Base-by-base conservation (phyloP, 2,113 vertebrate genomes). In the Saccopteryx leptura region DNA sequence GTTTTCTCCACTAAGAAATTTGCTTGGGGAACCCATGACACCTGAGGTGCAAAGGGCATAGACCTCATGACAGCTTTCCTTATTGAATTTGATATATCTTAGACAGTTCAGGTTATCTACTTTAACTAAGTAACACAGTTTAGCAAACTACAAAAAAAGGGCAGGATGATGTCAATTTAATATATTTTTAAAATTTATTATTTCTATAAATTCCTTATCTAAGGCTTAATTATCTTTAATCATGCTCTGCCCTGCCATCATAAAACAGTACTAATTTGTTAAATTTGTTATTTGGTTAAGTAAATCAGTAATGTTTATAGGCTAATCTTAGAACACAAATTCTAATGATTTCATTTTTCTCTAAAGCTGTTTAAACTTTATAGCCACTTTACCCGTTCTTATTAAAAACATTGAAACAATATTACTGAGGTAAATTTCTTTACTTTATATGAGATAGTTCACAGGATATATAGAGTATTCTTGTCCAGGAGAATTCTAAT, bases 321-420 rank as follows among this genome's bases (percentile, higher is more conserved):
- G 71, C 83, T 96, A 92, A 87, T 96, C 39, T 76, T 72, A 92
- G 65, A 83, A 54, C 56, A 78, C n/a, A 68, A 50, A 93, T 92
- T 96, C 46, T 85, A 90, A 60, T 93, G 46, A 19, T 52, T 23
- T 46, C 65, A 78, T 56, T 96, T 81, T 60, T 23, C 69, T 66
- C 11, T 93, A 28, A 88, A 83, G 31, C n/a, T 87, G 9, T 92
- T 97, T 87, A 68, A 82, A 87, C 12, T 94, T 95, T 82, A 81
- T 21, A 61, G 31, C 28, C 18, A 56, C 23, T 71, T 95, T 69
- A 93, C 7, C 54, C 48, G 80, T 68, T 75, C 65, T 83, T 54
- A 60, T 96, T 97, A 90, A 93, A 92, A 97, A 69, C 58, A 65
- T 14, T 86, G 60, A 83, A 96, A 56, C 74, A 90, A 19, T 92